These are phyloP conservation scores for Malurus splendens DNA, from an alignment of 2,797 vertebrate genomes.

Conservation along the genomic window DNA sequence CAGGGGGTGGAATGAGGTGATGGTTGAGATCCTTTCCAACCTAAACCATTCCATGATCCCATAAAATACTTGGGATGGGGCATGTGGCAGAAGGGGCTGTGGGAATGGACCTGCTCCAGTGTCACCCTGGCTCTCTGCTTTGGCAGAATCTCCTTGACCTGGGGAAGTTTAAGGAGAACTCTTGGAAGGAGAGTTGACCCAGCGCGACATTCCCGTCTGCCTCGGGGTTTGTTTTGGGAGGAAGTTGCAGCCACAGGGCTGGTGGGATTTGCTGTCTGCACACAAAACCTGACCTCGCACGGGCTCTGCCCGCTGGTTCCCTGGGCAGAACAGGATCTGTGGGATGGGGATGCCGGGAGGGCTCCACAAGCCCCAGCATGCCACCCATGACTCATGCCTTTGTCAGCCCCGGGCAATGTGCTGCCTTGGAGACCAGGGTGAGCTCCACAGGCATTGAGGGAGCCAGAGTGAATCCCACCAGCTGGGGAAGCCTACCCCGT, in stretches of 20 bases:
- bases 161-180: neutral
- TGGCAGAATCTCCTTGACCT: neutral
- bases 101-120: neutral
- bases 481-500: neutral
- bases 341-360: conserved; percentile 1
- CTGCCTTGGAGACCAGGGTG: neutral
- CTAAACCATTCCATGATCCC: neutral
- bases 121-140: fast-evolving
- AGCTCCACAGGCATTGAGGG: neutral
- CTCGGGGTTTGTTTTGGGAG: neutral
- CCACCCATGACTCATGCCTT: conserved; percentile 12
- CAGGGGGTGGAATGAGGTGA: neutral
- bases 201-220: neutral
- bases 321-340: neutral
- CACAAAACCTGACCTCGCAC: neutral
- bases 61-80: fast-evolving
- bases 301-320: fast-evolving
- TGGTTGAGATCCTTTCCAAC: neutral
- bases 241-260: neutral
- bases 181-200: neutral
- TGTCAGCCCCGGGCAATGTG: conserved; percentile 11
- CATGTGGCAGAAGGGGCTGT: neutral
- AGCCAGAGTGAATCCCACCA: neutral
- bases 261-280: neutral
- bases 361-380: conserved; percentile 31